phyloP scores from a whole-genome alignment of 2,888 invertebrate species.

The Pseudeuparius sepicola region DNA sequence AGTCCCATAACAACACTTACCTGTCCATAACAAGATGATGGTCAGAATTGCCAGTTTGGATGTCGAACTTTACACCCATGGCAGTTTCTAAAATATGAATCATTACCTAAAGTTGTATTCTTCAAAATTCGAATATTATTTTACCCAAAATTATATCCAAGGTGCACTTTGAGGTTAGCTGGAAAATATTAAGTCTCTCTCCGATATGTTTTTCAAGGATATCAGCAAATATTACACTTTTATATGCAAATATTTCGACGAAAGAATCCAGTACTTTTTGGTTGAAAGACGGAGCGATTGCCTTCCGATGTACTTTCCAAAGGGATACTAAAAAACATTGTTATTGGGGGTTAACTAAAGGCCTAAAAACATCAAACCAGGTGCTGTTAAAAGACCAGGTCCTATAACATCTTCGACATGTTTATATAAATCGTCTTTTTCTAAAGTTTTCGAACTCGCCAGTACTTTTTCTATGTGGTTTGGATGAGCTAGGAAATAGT shows the following conservation, averaged over 20 bases:
- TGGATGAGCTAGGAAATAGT: slow-evolving; percentile 10
- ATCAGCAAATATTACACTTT: slow-evolving; percentile 43
- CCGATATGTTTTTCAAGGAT: slow-evolving; percentile 37
- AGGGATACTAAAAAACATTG: slow-evolving; percentile 41
- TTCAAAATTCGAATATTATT: no score
- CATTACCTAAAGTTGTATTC: no score
- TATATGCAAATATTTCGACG: slow-evolving; percentile 49
- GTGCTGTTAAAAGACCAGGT: slow-evolving; percentile 10
- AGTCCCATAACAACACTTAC: no score
- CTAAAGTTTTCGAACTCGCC: slow-evolving; percentile 6
- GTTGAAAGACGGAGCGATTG: slow-evolving; percentile 54
- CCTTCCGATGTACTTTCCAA: slow-evolving; percentile 50
- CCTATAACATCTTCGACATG: slow-evolving; percentile 10
- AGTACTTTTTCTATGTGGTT: slow-evolving; percentile 14
- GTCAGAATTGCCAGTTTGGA: slow-evolving; percentile 6
- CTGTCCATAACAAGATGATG: slow-evolving; percentile 8
- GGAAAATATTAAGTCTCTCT: slow-evolving; percentile 43
- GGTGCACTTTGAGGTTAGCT: slow-evolving; percentile 46
- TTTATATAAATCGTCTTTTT: slow-evolving; percentile 12
- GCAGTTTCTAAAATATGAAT: slow-evolving; percentile 15
- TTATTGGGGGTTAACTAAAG: background rate
- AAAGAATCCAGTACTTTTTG: slow-evolving; percentile 52
- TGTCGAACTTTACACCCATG: slow-evolving; percentile 14
- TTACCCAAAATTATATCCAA: slow-evolving; percentile 42
- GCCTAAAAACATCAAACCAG: background rate